Evolutionary conservation across 2,797 vertebrate species (phyloP), one percentile per base, ranked within the genome.

Genomic region (Manis pentadactyla): DNA sequence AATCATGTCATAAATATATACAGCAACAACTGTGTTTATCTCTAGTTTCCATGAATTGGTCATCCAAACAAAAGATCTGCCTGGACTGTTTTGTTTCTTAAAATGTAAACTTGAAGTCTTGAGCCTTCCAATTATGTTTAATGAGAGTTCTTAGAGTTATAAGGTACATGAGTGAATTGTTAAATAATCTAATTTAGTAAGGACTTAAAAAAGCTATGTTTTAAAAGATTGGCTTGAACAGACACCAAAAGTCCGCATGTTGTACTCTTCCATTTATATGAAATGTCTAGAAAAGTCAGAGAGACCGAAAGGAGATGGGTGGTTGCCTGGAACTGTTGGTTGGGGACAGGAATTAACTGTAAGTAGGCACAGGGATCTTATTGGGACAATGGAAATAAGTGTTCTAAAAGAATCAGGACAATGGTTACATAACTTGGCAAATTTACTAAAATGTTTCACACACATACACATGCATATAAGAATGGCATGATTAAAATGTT

Each of bases 121-220:
- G 39, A 86, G 49, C 34, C 46, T 93, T 88, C 19, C 78, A 96
- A 19, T 95, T 95, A 93, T 51, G 75, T 29, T 79, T 95, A 93
- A 93, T 63, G 78, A 96, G 84, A 94, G 61, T 78, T 87, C 27
- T 42, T 93, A 83, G 88, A 92, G 63, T 89, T 90, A 86, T 19
- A 86, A 95, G 59, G 18, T 75, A 73, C 37, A 34, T 53, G 39
- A 95, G 34, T 66, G 63, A 95, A 95, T 51, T 92, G 49, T 81
- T 95, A 96, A 96, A 95, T 95, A 90, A 93, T 92, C 59, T 89
- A 86, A 97, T 93, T 82, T 92, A 90, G 73, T 74, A 83, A 93
- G 59, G 71, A 88, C 53, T 92, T 94, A 75, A 93, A 94, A 92
- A 79, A 82, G 66, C 63, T 85, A 68, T 85, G 42, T 83, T 95